phyloP scores from a whole-genome alignment of 2,888 invertebrate genomes.

The Mythimna vitellina region DNA sequence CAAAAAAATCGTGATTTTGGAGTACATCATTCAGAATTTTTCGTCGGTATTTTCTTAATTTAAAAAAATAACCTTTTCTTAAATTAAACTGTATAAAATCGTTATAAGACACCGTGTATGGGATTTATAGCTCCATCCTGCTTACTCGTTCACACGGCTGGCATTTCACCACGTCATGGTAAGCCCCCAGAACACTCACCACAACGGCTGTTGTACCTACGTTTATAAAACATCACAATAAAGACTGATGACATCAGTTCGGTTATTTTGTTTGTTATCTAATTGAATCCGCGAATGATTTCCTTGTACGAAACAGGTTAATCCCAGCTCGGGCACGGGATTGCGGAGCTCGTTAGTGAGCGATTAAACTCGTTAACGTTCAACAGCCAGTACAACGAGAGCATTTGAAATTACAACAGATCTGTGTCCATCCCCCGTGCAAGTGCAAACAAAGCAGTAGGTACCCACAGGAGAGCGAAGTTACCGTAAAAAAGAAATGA shows the following conservation, averaged over 20 bases:
- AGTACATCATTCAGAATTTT: too few relatives aligned
- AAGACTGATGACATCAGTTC: not conserved
- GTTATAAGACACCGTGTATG: too few relatives aligned
- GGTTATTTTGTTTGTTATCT: not conserved
- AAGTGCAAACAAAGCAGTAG: slow-evolving; percentile 1
- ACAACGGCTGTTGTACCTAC: not conserved
- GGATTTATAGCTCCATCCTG: too few relatives aligned
- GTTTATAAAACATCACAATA: not conserved
- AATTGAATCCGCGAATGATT: not conserved
- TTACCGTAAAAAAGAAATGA: not conserved
- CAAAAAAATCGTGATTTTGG: too few relatives aligned
- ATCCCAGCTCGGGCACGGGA: slow-evolving; percentile 14
- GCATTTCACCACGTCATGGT: too few relatives aligned
- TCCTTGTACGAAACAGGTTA: slow-evolving; percentile 9
- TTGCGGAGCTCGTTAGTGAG: slow-evolving; percentile 57
- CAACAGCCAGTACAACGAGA: not conserved
- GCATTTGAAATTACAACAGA: slow-evolving; percentile 16
- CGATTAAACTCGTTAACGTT: slow-evolving; percentile 64
- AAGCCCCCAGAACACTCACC: too few relatives aligned
- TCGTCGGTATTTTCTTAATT: too few relatives aligned
- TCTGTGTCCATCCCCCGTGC: not conserved
- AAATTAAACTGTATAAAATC: too few relatives aligned
- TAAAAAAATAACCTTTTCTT: too few relatives aligned
- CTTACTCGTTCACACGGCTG: too few relatives aligned
- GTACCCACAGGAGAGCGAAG: not conserved